Evolutionary conservation across 2,888 invertebrate species (phyloP).

Genomic region (Quadroppia sp.): DNA sequence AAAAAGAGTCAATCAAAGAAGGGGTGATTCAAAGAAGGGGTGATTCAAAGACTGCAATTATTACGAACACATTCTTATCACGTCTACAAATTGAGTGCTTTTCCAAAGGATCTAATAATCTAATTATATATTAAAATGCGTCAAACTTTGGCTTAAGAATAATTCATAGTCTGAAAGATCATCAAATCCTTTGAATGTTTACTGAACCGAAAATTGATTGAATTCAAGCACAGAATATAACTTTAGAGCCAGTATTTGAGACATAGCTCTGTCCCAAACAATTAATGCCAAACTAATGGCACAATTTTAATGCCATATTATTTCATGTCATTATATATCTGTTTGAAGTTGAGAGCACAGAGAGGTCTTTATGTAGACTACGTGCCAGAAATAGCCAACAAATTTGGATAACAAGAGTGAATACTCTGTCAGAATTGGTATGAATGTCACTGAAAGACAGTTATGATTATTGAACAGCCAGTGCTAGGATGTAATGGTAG

Average conservation of each 20-base stretch:
- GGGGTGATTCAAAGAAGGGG: neutral
- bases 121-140: slow-evolving; percentile 16
- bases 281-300: slow-evolving; percentile 21
- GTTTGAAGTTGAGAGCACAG: neutral
- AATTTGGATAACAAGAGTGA: slow-evolving; percentile 10
- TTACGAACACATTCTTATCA: slow-evolving; percentile 22
- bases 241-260: neutral
- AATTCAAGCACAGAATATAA: neutral
- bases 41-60: slow-evolving; percentile 7
- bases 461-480: slow-evolving; percentile 18
- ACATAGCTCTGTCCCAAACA: neutral
- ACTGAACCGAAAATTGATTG: slow-evolving; percentile 12
- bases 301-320: slow-evolving; percentile 28
- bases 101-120: slow-evolving; percentile 11
- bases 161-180: neutral
- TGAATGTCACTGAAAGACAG: slow-evolving; percentile 16
- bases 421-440: neutral
- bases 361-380: neutral
- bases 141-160: slow-evolving; percentile 6
- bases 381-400: slow-evolving; percentile 22
- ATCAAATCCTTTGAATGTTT: neutral
- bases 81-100: slow-evolving; percentile 24
- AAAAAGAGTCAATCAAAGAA: too few relatives aligned
- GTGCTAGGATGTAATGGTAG: neutral
- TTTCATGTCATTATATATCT: slow-evolving; percentile 31